Evolutionary conservation across 2,113 vertebrate species (phyloP), one percentile per base, ranked within the genome.

Genomic region (Bufo bufo): DNA sequence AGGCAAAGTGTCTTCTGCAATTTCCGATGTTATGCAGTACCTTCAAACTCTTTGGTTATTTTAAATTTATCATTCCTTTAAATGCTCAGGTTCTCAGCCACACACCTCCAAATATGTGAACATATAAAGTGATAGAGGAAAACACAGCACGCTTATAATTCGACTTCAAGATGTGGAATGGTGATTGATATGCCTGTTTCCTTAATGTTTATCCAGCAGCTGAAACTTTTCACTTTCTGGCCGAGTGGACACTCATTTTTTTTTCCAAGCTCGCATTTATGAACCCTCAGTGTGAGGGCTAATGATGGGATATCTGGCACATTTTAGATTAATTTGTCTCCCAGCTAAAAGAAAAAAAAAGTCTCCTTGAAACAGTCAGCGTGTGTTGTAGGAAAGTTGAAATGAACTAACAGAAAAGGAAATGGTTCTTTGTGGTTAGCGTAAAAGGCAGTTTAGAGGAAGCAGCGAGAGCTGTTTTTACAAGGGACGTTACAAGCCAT

Each of bases 361-460:
- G 14, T 71, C 63, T 84, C 82, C 47, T 84, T 84, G 63, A 71
- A 84, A 84, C 82, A 84, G 82, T 71, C 82, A 54, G 47, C 82
- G 43, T 84, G 82, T 84, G 82, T 84, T 84, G 59, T 52, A 69
- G 82, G 63, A 52, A 69, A 84, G 20, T 50, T 69, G 82, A 84
- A 84, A 84, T 84, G 20, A 84, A 54, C 11, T 33, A 71, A 33
- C 63, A 69, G 63, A 69, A 84, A 69, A 84, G 82, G 82, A 84
- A 84, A 84, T 71, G 82, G 82, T 54, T 84, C 82, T 84, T 84
- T 84, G 82, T 84, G 82, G 82, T 84, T 71, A 84, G 82, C 19
- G 82, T 84, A 69, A 84, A 71, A 84, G 65, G n/a, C 63, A 11
- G 82, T 23, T 84, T 84, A 66, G 82, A 84, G 82, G 82, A 84